Conservation (phyloP, 2,888 invertebrate species). For the Nezara viridula region DNA sequence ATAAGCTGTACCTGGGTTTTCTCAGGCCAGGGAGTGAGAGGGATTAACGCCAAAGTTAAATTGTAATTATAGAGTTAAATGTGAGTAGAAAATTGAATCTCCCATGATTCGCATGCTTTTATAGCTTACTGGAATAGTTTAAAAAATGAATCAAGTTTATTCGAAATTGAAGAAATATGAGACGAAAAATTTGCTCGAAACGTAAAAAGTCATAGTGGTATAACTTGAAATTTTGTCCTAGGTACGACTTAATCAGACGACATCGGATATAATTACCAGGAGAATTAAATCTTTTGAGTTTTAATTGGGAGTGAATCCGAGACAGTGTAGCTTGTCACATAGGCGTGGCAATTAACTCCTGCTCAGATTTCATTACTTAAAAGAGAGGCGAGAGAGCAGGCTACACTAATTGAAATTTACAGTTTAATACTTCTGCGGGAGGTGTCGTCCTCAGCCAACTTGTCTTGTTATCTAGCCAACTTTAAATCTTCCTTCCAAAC, state of each 20-base stretch:
- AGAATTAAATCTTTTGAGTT: conserved; percentile 26
- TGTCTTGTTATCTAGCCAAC: not conserved
- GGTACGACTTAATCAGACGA: not conserved
- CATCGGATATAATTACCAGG: conserved; percentile 32
- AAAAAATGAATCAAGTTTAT: no score
- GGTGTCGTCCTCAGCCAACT: not conserved
- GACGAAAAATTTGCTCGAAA: not conserved
- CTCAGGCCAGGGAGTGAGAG: no score
- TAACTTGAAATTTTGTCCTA: not conserved
- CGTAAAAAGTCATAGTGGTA: not conserved
- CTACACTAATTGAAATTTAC: conserved; percentile 44
- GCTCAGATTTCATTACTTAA: conserved; percentile 38
- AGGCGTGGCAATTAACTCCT: conserved; percentile 20
- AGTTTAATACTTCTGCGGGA: conserved; percentile 49
- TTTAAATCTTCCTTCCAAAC: conserved; percentile 1
- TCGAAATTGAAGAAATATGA: not conserved
- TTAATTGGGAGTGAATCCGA: not conserved
- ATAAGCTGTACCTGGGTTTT: no score
- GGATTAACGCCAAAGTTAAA: no score
- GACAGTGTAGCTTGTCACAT: not conserved
- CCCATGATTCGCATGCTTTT: no score
- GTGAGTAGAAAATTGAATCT: no score
- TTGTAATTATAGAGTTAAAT: no score
- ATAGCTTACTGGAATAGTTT: no score
- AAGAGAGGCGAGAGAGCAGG: conserved; percentile 25